Percentiles rank a stretch among this genome's conserved stretches.
Evolutionary conservation across 2,888 invertebrate genomes (phyloP).

Genomic region (Caenorhabditis sp.): DNA sequence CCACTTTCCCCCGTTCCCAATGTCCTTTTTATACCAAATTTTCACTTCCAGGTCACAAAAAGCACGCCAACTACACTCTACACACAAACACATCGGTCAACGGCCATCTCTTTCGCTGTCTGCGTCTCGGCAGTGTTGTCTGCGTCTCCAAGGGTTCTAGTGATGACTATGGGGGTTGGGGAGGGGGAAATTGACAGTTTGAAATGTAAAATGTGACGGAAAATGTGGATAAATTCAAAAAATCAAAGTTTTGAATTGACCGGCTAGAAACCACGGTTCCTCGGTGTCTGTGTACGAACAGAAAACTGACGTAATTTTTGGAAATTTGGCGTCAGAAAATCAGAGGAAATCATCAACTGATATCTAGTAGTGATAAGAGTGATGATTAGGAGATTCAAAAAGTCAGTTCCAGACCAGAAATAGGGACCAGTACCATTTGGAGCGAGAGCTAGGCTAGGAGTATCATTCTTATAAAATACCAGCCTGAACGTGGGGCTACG

Average conservation of each 20-base stretch:
- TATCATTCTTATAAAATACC: too few relatives aligned
- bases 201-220: background rate
- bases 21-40: background rate
- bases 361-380: too few relatives aligned
- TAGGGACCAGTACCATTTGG: too few relatives aligned
- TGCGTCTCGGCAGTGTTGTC: background rate
- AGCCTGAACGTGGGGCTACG: too few relatives aligned
- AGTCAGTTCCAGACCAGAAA: too few relatives aligned
- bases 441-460: too few relatives aligned
- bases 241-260: background rate
- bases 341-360: too few relatives aligned
- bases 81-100: background rate
- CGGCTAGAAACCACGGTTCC: too few relatives aligned
- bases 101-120: background rate
- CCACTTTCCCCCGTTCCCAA: background rate
- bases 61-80: slow-evolving; percentile 7
- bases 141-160: background rate
- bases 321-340: too few relatives aligned
- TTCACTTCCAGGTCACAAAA: slow-evolving; percentile 1
- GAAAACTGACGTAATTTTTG: background rate
- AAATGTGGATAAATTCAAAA: background rate
- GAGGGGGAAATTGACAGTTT: background rate
- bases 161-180: too few relatives aligned
- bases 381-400: too few relatives aligned
- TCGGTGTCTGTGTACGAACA: too few relatives aligned